phyloP scores from a whole-genome alignment of 1,140 invertebrate genomes.

The Anoplolepis gracilipes region DNA sequence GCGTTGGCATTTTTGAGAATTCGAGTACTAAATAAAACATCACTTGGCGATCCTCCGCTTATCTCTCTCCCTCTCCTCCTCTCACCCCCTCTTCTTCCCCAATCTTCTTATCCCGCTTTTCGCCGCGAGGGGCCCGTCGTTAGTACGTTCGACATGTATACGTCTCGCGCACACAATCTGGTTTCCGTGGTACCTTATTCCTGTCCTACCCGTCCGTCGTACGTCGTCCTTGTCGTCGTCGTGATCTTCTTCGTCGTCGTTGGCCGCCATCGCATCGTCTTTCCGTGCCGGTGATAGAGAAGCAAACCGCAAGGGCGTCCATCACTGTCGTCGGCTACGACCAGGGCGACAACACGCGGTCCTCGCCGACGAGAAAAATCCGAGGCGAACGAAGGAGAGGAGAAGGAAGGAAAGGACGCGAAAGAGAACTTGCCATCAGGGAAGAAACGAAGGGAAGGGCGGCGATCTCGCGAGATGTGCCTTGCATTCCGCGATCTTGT shows the following conservation, averaged over 20 bases:
- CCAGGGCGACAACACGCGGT: constrained; percentile 69
- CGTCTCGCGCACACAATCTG: constrained; percentile 79
- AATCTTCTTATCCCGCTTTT: neutral
- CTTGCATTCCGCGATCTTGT: constrained; percentile 79
- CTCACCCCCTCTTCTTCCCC: neutral
- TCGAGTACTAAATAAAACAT: constrained; percentile 83
- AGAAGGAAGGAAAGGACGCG: constrained; percentile 30
- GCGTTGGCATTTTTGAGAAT: constrained; percentile 77
- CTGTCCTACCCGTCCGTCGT: constrained; percentile 41
- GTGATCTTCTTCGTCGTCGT: constrained; percentile 54
- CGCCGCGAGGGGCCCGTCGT: constrained; percentile 68
- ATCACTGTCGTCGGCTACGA: constrained; percentile 80
- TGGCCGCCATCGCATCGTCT: constrained; percentile 73
- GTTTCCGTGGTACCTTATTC: constrained; percentile 67
- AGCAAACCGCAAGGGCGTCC: constrained; percentile 79
- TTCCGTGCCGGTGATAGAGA: constrained; percentile 78
- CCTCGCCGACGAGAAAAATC: constrained; percentile 74
- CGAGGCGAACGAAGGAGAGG: constrained; percentile 27
- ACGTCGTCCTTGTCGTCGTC: constrained; percentile 52
- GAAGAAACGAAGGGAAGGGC: constrained; percentile 23
- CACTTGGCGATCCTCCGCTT: constrained; percentile 68
- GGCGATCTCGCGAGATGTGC: constrained; percentile 65
- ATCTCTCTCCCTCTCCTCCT: neutral
- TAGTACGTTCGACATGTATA: constrained; percentile 81
- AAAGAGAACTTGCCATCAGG: neutral